Evolutionary conservation across 2,113 vertebrate species (phyloP).

Genomic region (Apodemus speciosus): DNA sequence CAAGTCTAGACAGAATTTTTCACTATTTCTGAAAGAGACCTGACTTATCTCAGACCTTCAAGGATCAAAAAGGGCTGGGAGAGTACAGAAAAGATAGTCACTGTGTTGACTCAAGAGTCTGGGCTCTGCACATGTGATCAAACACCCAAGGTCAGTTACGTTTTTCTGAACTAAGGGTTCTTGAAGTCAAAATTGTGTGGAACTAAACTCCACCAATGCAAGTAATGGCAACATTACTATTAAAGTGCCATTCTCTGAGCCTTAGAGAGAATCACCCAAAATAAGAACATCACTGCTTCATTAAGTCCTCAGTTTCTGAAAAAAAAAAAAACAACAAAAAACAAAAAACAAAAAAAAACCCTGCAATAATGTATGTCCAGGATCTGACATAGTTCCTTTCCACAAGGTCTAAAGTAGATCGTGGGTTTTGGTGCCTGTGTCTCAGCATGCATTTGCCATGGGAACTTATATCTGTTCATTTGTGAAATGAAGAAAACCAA

Average conservation of each 20-base stretch:
- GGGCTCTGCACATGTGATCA: not conserved
- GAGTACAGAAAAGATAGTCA: not conserved
- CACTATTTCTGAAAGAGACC: not conserved
- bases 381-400: not conserved
- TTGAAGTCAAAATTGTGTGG: not conserved
- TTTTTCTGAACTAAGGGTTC: not conserved
- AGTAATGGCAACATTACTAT: not conserved
- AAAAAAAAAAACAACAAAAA: too few relatives aligned
- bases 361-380: not conserved
- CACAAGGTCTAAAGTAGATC: not conserved
- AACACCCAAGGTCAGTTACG: not conserved
- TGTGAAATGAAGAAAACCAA: not conserved
- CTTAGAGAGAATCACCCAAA: not conserved
- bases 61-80: not conserved
- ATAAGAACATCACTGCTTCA: not conserved
- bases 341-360: too few relatives aligned
- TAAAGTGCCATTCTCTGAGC: not conserved
- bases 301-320: not conserved
- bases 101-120: not conserved
- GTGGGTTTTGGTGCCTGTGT: not conserved
- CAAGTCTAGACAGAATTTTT: conserved; percentile 68
- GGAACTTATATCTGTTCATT: not conserved
- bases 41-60: not conserved
- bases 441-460: not conserved
- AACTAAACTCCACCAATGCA: not conserved